These are phyloP conservation scores for Hoplias malabaricus DNA, from an alignment of 2,113 vertebrate species.

Conservation along the genomic window DNA sequence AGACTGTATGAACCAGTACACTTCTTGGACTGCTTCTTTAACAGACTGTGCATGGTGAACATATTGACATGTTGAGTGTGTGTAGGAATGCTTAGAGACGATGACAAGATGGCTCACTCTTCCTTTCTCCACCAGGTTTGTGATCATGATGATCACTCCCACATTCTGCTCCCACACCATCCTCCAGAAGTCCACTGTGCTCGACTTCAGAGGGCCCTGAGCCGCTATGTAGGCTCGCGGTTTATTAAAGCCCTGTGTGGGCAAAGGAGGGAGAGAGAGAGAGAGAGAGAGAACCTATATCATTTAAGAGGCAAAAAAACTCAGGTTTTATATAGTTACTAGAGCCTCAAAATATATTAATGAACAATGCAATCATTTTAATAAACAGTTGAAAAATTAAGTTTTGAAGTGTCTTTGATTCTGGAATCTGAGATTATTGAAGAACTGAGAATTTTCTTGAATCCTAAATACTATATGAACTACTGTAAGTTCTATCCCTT, in stretches of 20 bases:
- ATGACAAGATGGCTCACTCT: constrained; percentile 72
- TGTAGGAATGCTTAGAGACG: background rate
- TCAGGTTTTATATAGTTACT: too few species aligned
- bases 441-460: too few species aligned
- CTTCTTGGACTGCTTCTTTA: background rate
- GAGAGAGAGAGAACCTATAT: background rate
- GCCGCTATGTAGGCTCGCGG: constrained; percentile 93
- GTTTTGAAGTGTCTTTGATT: too few species aligned
- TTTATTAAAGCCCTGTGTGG: constrained; percentile 86
- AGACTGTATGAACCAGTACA: background rate
- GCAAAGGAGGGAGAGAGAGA: constrained; percentile 38
- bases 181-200: constrained; percentile 95
- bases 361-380: too few species aligned
- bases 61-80: background rate
- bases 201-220: constrained; percentile 91
- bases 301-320: too few species aligned
- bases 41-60: background rate
- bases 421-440: too few species aligned
- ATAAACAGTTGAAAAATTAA: too few species aligned
- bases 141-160: constrained; percentile 94
- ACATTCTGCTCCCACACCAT: constrained; percentile 98
- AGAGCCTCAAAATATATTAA: too few species aligned
- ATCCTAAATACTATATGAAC: too few species aligned
- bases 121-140: constrained; percentile 95
- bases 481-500: background rate